These are phyloP conservation scores for Megathymus violae DNA, from an alignment of 1,140 invertebrate species.

Conservation along the genomic window DNA sequence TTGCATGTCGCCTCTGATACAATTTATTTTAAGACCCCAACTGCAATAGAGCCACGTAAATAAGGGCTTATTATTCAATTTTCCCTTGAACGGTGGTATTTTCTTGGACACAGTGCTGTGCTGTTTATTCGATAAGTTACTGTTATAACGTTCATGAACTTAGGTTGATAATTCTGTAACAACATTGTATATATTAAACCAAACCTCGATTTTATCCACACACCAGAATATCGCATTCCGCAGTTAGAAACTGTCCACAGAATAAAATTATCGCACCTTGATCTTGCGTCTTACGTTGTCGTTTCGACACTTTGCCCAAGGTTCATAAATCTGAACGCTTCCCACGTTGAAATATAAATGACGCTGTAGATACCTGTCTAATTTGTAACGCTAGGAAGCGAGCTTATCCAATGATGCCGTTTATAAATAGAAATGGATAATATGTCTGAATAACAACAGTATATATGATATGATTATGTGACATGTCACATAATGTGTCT, in stretches of 20 bases:
- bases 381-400: slow-evolving; percentile 22
- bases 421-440: slow-evolving; percentile 20
- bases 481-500: slow-evolving; percentile 9
- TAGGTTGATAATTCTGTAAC: not conserved
- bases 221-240: not conserved
- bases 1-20: not conserved
- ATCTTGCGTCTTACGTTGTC: slow-evolving; percentile 23
- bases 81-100: not conserved
- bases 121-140: no score
- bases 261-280: slow-evolving; percentile 26
- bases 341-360: slow-evolving; percentile 24
- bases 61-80: slow-evolving; percentile 9
- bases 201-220: no score
- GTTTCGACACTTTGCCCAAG: slow-evolving; percentile 22
- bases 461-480: slow-evolving; percentile 18
- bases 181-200: no score
- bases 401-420: slow-evolving; percentile 13
- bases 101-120: not conserved
- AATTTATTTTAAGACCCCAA: not conserved
- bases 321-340: slow-evolving; percentile 7
- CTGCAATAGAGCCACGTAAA: not conserved
- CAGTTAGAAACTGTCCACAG: not conserved
- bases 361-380: slow-evolving; percentile 20
- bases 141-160: no score
- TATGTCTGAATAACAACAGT: slow-evolving; percentile 13